Evolutionary conservation across 2,113 vertebrate species (phyloP), one percentile per base, ranked within the genome.

Genomic region (Centropristis striata): DNA sequence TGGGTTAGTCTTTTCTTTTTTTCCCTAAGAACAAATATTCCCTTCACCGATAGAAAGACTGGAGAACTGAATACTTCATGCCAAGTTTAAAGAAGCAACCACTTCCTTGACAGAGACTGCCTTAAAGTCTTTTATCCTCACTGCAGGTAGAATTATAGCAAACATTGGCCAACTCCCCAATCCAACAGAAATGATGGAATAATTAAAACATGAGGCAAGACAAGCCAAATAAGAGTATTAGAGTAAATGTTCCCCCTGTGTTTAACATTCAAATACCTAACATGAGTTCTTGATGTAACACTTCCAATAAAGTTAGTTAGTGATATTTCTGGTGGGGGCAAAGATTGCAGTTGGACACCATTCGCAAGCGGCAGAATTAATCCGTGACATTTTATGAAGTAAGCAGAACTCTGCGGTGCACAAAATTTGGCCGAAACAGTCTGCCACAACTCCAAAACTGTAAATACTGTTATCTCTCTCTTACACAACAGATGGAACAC

Each of bases 391-490:
- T 91, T 92, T 49, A 70, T 72, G 63, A 90, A 86, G 86, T 86
- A 84, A 87, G 80, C 83, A 74, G 67, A 84, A 89, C 80, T 88
- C 73, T 73, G 70, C 58, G 49, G 66, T 68, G 80, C 86, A 71
- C 50, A 80, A 60, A 86, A 89, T 76, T 78, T 83, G 91, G 71
- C 88, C 41, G 39, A 88, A 90, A 91, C 83, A 78, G 68, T 78
- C 71, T 79, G 78, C 78, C 85, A 51, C 83, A 72, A 85, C 86
- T 88, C 81, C 83, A 85, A 83, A 90, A 88, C 84, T 83, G 88
- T 93, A 92, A 93, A 94, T 92, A 91, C 87, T 86, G 91, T 94
- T 94, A 94, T 94, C 93, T 87, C 83, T 83, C 81, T 79, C 85
- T 86, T 83, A 78, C 88, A 89, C 87, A 89, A 84, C 93, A 94